These are phyloP conservation scores for Phylloscopus trochilus DNA, from an alignment of 2,113 vertebrate species.

Conservation along the genomic window DNA sequence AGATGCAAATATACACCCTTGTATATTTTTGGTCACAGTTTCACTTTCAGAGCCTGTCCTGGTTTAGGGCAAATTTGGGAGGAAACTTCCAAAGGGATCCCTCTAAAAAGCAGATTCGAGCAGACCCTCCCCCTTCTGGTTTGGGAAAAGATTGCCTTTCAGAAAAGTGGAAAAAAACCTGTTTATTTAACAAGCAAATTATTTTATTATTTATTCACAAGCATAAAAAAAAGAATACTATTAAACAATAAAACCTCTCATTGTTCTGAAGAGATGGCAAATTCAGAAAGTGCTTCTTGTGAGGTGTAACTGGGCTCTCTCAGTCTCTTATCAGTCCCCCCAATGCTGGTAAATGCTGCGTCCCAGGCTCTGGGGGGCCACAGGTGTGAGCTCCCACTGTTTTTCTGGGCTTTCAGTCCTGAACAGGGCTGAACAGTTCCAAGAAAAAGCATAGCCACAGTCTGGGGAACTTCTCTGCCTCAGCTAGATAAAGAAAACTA, in stretches of 20 bases:
- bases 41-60: not conserved
- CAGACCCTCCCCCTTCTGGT: not conserved
- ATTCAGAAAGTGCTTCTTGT: not conserved
- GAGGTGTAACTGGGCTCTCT: not conserved
- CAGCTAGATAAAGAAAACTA: not conserved
- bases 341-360: fast-evolving
- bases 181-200: not conserved
- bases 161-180: not conserved
- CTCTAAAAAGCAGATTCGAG: not conserved
- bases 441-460: not conserved
- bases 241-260: not conserved
- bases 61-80: not conserved
- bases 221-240: not conserved
- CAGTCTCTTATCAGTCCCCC: not conserved
- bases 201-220: not conserved
- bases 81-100: not conserved
- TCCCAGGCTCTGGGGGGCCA: not conserved
- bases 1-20: not conserved
- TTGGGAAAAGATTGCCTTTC: not conserved
- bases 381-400: not conserved
- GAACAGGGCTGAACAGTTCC: not conserved
- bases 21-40: not conserved
- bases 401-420: not conserved
- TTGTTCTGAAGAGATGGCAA: not conserved
- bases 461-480: not conserved